Evolutionary conservation across 2,888 invertebrate genomes (phyloP).

Genomic region (Venusia cambrica): DNA sequence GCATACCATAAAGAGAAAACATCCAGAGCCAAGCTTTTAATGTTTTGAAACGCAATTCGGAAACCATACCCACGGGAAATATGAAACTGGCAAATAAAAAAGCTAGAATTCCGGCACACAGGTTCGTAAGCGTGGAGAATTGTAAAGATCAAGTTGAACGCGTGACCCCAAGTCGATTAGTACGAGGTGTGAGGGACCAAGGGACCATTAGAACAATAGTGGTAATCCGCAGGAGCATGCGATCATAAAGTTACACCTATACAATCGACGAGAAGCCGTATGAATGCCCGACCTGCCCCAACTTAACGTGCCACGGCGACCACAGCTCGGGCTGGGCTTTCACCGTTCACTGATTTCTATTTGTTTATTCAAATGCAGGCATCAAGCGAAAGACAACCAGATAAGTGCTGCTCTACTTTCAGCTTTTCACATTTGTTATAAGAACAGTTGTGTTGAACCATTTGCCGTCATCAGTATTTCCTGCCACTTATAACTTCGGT

Average conservation of each 20-base stretch:
- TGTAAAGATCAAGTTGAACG: constrained; percentile 60
- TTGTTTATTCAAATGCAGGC: constrained; percentile 29
- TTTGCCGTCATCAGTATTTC: too few species aligned
- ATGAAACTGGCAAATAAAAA: constrained; percentile 25
- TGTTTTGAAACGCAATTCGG: constrained; percentile 12
- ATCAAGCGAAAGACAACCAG: constrained; percentile 17
- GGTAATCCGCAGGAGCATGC: constrained; percentile 64
- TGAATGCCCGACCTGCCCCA: constrained; percentile 62
- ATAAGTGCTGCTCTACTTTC: constrained; percentile 12
- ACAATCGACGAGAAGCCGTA: constrained; percentile 58
- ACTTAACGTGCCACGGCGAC: constrained; percentile 43
- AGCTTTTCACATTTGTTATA: too few species aligned
- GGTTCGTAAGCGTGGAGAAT: constrained; percentile 53
- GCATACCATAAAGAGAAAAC: constrained; percentile 2
- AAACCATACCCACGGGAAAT: constrained; percentile 13
- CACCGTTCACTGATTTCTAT: constrained; percentile 30
- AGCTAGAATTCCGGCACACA: constrained; percentile 42
- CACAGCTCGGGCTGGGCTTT: constrained; percentile 39
- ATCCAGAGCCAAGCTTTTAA: constrained; percentile 2
- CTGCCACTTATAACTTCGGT: too few species aligned
- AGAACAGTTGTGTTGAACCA: too few species aligned
- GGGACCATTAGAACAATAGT: constrained; percentile 72
- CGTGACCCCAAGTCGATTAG: constrained; percentile 55
- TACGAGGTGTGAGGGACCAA: constrained; percentile 46
- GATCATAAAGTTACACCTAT: constrained; percentile 71